A percentile compares a stretch with the other conserved stretches of the same genome.
These are phyloP conservation scores for Thunnus thynnus DNA, from an alignment of 2,113 vertebrate genomes.

Conservation along the genomic window DNA sequence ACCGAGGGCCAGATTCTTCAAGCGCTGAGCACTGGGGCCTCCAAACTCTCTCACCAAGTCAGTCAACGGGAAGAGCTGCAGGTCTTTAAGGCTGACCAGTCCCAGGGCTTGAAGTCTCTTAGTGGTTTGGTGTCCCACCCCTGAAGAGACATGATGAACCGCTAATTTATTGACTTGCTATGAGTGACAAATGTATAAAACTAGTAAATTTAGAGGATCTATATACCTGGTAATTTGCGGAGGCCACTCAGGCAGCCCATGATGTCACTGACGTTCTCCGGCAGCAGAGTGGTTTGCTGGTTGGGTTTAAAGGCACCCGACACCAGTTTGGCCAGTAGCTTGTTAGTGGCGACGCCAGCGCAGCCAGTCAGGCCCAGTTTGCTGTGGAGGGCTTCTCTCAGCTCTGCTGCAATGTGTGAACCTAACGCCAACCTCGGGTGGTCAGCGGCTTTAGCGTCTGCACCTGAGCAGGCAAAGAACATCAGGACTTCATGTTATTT, in stretches of 20 bases:
- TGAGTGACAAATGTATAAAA: neutral
- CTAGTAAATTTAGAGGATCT: too few relatives aligned
- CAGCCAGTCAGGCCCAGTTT: constrained; percentile 90
- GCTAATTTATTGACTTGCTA: neutral
- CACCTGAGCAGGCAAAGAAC: constrained; percentile 70
- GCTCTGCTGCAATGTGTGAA: constrained; percentile 89
- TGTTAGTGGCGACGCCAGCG: constrained; percentile 90
- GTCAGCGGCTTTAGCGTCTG: constrained; percentile 67
- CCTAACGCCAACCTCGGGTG: constrained; percentile 85
- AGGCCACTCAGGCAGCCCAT: constrained; percentile 82
- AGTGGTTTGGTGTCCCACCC: constrained; percentile 89
- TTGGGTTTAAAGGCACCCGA: constrained; percentile 92
- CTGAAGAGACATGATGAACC: constrained; percentile 69
- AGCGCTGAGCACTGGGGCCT: constrained; percentile 79
- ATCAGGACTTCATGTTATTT: neutral
- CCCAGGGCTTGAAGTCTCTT: constrained; percentile 87
- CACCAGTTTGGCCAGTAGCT: constrained; percentile 91
- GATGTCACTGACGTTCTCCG: constrained; percentile 84
- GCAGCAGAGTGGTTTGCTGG: constrained; percentile 91
- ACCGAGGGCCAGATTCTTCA: constrained; percentile 89
- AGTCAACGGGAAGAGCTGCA: constrained; percentile 84
- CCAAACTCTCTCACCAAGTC: constrained; percentile 88
- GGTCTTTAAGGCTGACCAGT: constrained; percentile 81
- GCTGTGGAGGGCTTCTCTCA: constrained; percentile 83
- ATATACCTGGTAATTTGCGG: constrained; percentile 88